phyloP scores from a whole-genome alignment of 2,797 vertebrate genomes.

The Microctenopoma stevenorrisi region DNA sequence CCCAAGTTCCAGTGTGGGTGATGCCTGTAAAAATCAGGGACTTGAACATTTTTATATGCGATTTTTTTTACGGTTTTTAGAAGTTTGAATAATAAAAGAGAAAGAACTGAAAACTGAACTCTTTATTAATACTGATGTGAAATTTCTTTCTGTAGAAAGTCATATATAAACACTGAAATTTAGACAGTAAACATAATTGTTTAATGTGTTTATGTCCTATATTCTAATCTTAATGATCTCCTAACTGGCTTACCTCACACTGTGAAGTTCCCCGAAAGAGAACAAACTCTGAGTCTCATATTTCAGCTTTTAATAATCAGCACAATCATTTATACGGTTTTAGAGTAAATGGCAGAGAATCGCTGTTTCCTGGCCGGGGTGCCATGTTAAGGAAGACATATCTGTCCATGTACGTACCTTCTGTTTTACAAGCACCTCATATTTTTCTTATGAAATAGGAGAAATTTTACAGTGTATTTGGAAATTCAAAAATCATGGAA shows the following conservation, averaged over 20 bases:
- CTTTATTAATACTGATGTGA: neutral
- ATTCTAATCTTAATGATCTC: too few species aligned
- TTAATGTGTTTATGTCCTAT: neutral
- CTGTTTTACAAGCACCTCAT: too few species aligned
- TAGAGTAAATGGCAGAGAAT: neutral
- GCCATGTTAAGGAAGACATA: neutral
- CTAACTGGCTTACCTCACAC: neutral
- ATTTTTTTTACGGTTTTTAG: conserved; percentile 40
- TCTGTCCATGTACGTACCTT: too few species aligned
- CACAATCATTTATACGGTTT: neutral
- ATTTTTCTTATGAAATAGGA: neutral
- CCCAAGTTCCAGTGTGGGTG: neutral
- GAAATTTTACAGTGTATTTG: neutral
- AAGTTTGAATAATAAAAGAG: conserved; percentile 51
- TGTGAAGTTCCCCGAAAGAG: neutral
- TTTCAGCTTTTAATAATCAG: neutral
- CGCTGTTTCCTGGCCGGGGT: too few species aligned
- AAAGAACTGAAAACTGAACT: neutral
- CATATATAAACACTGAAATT: too few species aligned
- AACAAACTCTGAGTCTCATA: neutral
- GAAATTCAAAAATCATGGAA: neutral
- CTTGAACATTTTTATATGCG: neutral
- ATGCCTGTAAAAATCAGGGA: neutral
- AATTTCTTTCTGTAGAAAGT: neutral
- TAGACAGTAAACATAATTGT: neutral